Evolutionary conservation across 2,888 invertebrate genomes (phyloP).

Genomic region (Laothoe populi): DNA sequence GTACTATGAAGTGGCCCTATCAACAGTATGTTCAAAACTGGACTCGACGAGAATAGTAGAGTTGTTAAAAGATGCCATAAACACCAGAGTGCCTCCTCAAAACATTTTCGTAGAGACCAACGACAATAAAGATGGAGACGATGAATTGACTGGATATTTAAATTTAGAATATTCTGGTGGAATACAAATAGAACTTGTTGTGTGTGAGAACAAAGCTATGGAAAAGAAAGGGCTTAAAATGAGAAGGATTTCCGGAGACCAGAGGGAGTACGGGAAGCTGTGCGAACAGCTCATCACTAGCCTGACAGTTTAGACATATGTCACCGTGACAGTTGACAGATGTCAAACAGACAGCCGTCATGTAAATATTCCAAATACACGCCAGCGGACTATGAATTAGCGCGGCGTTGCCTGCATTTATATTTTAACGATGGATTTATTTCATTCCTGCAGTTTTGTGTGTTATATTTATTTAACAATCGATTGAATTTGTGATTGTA

Average conservation of each 20-base stretch:
- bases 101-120: constrained; percentile 78
- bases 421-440: constrained; percentile 10
- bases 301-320: constrained; percentile 87
- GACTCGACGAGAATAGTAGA: constrained; percentile 92
- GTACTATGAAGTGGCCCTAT: constrained; percentile 90
- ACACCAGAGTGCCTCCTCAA: constrained; percentile 90
- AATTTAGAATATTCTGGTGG: constrained; percentile 92
- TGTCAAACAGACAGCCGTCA: constrained; percentile 13
- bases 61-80: constrained; percentile 91
- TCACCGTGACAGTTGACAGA: constrained; percentile 18
- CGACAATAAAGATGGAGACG: constrained; percentile 60
- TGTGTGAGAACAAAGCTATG: constrained; percentile 89
- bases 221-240: constrained; percentile 93
- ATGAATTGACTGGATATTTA: constrained; percentile 80
- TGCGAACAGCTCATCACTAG: constrained; percentile 95
- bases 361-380: constrained; percentile 5
- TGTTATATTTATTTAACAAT: constrained; percentile 18
- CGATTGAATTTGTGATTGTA: constrained; percentile 12
- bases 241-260: constrained; percentile 94
- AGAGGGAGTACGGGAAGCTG: constrained; percentile 93
- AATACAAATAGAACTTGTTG: constrained; percentile 93
- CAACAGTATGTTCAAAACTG: constrained; percentile 91
- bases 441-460: constrained; percentile 20
- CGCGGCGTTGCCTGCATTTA: constrained; percentile 23
- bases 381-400: neutral